Conservation (phyloP, 2,888 invertebrate species). For the Eilema griseolum region DNA sequence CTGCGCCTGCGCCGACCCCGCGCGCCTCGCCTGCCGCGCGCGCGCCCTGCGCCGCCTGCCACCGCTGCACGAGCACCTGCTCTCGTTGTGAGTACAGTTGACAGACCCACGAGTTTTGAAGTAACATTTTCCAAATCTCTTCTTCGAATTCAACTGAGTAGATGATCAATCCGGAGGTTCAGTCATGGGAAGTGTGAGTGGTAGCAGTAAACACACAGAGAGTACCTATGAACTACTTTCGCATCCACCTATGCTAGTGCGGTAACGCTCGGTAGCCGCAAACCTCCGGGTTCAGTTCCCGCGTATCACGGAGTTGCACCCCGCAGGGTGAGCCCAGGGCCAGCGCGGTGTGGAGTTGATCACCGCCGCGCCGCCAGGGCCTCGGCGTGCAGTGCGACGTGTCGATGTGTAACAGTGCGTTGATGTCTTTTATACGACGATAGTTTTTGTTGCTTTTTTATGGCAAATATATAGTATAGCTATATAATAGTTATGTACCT, state of each 20-base stretch:
- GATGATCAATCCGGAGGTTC: not conserved
- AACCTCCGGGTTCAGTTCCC: not conserved
- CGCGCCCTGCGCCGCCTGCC: conserved; percentile 68
- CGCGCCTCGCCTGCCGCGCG: conserved; percentile 67
- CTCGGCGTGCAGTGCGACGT: too few relatives aligned
- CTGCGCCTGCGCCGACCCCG: conserved; percentile 69
- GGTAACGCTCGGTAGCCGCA: not conserved
- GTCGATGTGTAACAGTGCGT: conserved; percentile 31
- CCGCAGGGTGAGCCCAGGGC: too few relatives aligned
- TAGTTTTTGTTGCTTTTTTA: not conserved
- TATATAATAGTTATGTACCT: not conserved
- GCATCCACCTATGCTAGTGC: not conserved
- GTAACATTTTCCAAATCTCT: not conserved
- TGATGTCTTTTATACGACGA: conserved; percentile 47
- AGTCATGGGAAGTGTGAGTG: not conserved
- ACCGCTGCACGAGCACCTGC: conserved; percentile 65
- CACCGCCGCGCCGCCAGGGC: too few relatives aligned
- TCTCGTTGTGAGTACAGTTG: conserved; percentile 64
- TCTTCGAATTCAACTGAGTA: not conserved
- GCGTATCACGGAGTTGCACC: not conserved
- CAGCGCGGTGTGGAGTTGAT: too few relatives aligned
- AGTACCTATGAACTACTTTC: not conserved
- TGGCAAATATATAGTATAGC: too few relatives aligned
- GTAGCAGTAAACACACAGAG: not conserved
- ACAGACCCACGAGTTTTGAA: not conserved